Base-by-base conservation (phyloP, 1,140 invertebrate species). In the Gonatopus flavifemur region DNA sequence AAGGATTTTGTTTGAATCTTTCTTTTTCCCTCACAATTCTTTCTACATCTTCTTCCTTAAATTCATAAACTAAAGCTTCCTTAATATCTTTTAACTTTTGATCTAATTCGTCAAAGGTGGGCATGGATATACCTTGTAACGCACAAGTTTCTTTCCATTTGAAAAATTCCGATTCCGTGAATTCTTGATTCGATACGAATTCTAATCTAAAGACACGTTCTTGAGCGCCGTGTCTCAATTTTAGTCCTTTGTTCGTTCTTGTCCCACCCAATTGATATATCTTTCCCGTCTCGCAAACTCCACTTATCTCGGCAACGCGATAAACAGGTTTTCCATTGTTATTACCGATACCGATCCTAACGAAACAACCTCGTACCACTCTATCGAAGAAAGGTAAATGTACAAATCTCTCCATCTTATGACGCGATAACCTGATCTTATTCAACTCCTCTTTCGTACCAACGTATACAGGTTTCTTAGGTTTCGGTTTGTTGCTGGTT, bases 121-220 rank as follows among this genome's bases (percentile, higher is more conserved):
- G 96, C 49, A 97, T 81, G 0, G 84, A 80, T 30, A 92, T 84
- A 21, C 86, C 86, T 32, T 91, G 86, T 1, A 86, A 74, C 22
- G 82, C 81, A 70, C 94, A 93, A 0, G 90, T 84, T 59, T 93
- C 88, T 62, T 88, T 84, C 96, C 96, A 99, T 70, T 96, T 95
- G 28, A 84, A 81, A 70, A 94, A 99, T 77, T 99, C 97, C 3
- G 83, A 86, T 16, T 97, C 91, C 0, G 90, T 89, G 68, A 98
- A 98, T 64, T 95, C 91, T 67, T 91, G 88, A 82, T 99, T 99
- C 3, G 94, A 98, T n/a, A 99, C 91, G 74, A 97, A 98, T 72
- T 98, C 95, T 41, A 99, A 78, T 22, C 96, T 78, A 70, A 98
- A 98, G 1, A 97, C 93, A 21, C 93, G 80, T 71, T 97, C 94